Evolutionary conservation across 53 echinoderm and acorn worm genomes (phyloP).

Genomic region (Glandiceps talaboti): DNA sequence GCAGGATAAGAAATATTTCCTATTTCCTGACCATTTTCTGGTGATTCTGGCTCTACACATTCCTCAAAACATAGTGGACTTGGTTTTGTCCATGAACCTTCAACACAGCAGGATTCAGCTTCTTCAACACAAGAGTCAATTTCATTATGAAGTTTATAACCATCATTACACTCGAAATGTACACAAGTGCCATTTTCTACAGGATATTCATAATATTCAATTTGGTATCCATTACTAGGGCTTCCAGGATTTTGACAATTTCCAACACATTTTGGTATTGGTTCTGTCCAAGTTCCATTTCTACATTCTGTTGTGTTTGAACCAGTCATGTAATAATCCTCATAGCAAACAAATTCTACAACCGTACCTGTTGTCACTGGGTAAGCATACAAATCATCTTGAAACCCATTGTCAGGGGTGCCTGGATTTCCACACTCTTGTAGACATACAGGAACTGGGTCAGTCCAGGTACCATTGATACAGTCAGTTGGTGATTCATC

Average conservation of each 20-base stretch:
- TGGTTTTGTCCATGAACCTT: background rate
- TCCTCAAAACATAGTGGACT: background rate
- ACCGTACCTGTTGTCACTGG: slow-evolving; percentile 20
- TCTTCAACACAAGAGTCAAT: background rate
- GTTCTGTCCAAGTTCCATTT: slow-evolving; percentile 28
- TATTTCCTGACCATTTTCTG: background rate
- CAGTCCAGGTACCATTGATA: background rate
- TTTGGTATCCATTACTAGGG: background rate
- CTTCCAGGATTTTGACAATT: background rate
- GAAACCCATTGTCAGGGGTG: slow-evolving; percentile 27
- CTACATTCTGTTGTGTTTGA: slow-evolving; percentile 39
- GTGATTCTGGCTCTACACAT: background rate
- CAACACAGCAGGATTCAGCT: background rate
- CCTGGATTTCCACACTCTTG: slow-evolving; percentile 41
- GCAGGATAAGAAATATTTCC: background rate
- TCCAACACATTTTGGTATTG: slow-evolving; percentile 36
- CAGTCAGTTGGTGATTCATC: background rate
- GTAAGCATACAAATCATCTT: slow-evolving; percentile 31
- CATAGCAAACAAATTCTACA: slow-evolving; percentile 36
- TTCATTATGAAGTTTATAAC: background rate
- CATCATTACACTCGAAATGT: background rate
- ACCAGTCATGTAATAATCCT: slow-evolving; percentile 30
- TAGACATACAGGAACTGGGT: background rate
- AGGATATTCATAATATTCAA: background rate
- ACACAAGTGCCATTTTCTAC: background rate